phyloP scores from a whole-genome alignment of 1,140 invertebrate genomes.

The Cherax destructor region DNA sequence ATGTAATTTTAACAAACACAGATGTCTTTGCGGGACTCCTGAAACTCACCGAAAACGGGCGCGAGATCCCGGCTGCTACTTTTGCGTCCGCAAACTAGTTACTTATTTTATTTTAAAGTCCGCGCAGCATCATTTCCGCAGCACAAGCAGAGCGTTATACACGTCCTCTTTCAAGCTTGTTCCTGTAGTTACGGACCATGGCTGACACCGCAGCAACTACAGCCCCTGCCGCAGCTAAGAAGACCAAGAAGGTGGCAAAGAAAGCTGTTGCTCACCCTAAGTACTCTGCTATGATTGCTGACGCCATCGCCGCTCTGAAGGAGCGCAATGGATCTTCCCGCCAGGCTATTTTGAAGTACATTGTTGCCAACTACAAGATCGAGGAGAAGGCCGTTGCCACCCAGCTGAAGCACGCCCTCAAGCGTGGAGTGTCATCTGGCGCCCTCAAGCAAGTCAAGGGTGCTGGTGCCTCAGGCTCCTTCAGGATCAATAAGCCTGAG shows the following conservation, averaged over 20 bases:
- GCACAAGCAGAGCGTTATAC: too few relatives aligned
- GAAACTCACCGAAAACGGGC: conserved; percentile 67
- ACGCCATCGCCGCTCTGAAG: conserved; percentile 43
- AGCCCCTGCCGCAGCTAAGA: conserved; percentile 12
- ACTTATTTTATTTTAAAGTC: background rate
- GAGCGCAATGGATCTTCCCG: conserved; percentile 55
- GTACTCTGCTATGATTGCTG: conserved; percentile 41
- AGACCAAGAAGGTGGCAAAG: conserved; percentile 19
- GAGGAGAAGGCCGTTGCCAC: conserved; percentile 39
- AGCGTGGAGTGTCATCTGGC: conserved; percentile 21
- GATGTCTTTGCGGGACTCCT: conserved; percentile 35
- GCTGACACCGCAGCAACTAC: conserved; percentile 20
- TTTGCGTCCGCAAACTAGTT: conserved; percentile 48
- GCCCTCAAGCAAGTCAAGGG: conserved; percentile 56
- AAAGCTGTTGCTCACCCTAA: conserved; percentile 72
- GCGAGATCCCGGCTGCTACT: conserved; percentile 42
- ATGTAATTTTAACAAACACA: conserved; percentile 66
- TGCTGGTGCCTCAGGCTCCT: conserved; percentile 56
- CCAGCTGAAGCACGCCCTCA: conserved; percentile 58
- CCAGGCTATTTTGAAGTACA: conserved; percentile 57
- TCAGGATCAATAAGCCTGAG: conserved; percentile 45
- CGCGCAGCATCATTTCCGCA: background rate
- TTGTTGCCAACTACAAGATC: conserved; percentile 44
- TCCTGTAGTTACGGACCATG: background rate
- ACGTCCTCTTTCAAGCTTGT: background rate